phyloP scores from a whole-genome alignment of 2,113 vertebrate species.

The Albula goreensis region DNA sequence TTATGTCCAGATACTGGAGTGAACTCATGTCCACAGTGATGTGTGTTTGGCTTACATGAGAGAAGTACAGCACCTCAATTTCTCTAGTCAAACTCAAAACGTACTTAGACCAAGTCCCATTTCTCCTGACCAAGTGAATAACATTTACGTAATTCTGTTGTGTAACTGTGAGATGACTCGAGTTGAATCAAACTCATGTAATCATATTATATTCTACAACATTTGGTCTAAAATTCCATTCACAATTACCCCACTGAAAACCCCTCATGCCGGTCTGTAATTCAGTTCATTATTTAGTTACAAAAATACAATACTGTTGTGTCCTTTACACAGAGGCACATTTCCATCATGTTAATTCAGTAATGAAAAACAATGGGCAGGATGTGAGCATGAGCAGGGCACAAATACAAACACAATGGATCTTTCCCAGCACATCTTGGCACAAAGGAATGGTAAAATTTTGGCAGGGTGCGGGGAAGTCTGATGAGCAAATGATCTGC shows the following conservation, averaged over 20 bases:
- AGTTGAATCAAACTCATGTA: not conserved
- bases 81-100: too few species aligned
- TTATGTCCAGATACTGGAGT: too few species aligned
- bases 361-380: not conserved
- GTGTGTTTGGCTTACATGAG: too few species aligned
- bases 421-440: not conserved
- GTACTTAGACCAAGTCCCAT: too few species aligned
- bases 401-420: not conserved
- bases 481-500: not conserved
- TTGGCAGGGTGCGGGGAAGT: not conserved
- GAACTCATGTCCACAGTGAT: too few species aligned
- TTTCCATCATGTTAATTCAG: not conserved
- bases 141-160: not conserved
- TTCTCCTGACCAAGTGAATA: too few species aligned
- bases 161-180: not conserved
- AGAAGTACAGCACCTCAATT: too few species aligned
- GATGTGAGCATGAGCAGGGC: not conserved
- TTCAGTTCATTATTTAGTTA: not conserved
- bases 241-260: not conserved
- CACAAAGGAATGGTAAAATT: not conserved
- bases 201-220: not conserved
- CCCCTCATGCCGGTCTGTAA: not conserved
- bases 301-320: not conserved
- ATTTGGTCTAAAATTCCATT: not conserved
- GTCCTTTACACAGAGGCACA: not conserved